These are phyloP conservation scores for Ypsolopha scabrella DNA, from an alignment of 2,888 invertebrate genomes.

Conservation along the genomic window DNA sequence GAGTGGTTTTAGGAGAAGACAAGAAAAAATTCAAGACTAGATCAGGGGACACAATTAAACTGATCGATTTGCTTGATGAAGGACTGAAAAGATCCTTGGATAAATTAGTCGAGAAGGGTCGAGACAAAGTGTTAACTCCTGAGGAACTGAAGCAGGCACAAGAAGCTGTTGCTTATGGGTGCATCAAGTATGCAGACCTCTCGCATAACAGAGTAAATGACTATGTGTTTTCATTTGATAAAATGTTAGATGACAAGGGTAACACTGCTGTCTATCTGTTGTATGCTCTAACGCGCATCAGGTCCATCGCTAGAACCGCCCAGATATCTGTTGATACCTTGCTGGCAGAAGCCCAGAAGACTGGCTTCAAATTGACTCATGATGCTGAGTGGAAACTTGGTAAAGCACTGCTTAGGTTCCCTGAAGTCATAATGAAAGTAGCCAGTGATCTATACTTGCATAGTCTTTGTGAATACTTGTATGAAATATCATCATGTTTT, in stretches of 20 bases:
- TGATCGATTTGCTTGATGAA: slow-evolving; percentile 91
- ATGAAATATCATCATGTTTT: slow-evolving; percentile 92
- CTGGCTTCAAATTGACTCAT: slow-evolving; percentile 80
- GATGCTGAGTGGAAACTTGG: slow-evolving; percentile 96
- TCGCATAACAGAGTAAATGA: slow-evolving; percentile 94
- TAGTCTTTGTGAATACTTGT: slow-evolving; percentile 93
- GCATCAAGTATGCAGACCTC: slow-evolving; percentile 98
- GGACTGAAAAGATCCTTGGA: slow-evolving; percentile 85
- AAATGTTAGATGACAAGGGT: slow-evolving; percentile 99
- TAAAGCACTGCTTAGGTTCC: slow-evolving; percentile 87
- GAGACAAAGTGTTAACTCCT: slow-evolving; percentile 83
- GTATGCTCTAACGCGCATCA: slow-evolving; percentile 94
- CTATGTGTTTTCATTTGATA: slow-evolving; percentile 98
- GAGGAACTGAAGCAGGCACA: slow-evolving; percentile 87
- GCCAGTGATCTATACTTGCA: slow-evolving; percentile 87
- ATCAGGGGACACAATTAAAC: slow-evolving; percentile 93
- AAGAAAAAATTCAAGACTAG: slow-evolving; percentile 99
- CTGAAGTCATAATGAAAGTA: slow-evolving; percentile 87
- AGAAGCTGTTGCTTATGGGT: slow-evolving; percentile 96
- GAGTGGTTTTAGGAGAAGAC: slow-evolving; percentile 97
- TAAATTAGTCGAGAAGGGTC: slow-evolving; percentile 87
- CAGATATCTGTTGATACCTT: slow-evolving; percentile 75
- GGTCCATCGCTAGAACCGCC: slow-evolving; percentile 88
- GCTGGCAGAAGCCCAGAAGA: slow-evolving; percentile 69
- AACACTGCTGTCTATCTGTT: slow-evolving; percentile 98